Evolutionary conservation across 2,888 invertebrate species (phyloP), one percentile per base, ranked within the genome.

Genomic region (Pristionchus japonicus): DNA sequence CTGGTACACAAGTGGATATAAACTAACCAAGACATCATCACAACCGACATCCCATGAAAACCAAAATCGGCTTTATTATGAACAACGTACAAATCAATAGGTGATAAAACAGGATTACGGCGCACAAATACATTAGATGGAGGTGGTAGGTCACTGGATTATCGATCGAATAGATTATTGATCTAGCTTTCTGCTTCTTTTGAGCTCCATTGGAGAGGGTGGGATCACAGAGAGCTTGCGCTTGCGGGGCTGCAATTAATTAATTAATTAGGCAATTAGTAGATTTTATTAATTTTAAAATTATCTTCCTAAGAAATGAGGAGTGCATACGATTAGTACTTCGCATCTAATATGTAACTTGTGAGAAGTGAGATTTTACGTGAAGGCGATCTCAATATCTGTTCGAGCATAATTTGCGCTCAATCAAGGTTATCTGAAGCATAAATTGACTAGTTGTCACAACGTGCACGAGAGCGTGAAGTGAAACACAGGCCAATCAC

Each of bases 241-340:
- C 86, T 91, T 90, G 6, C 91, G 88, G 0, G 89, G 34, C 90
- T 90, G 89, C 3, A 88, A 88, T 6, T 52, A 15, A 40, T 13
- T 37, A 43, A n/a, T 77, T 34, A 6, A 67, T 67, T 77, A 47
- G n/a, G n/a, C n/a, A n/a, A n/a, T n/a, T n/a, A n/a, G n/a, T n/a
- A n/a, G n/a, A n/a, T n/a, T n/a, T n/a, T n/a, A n/a, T n/a, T n/a
- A n/a, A n/a, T n/a, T n/a, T n/a, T n/a, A 64, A 1, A 27, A 31
- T 64, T 17, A n/a, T 61, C n/a, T n/a, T n/a, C n/a, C n/a, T n/a
- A n/a, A n/a, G n/a, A n/a, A n/a, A n/a, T n/a, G n/a, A n/a, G n/a
- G n/a, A n/a, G n/a, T n/a, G n/a, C n/a, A n/a, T n/a, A n/a, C n/a
- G n/a, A n/a, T n/a, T 49, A 6, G 7, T 49, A 49, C n/a, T 49